phyloP scores from a whole-genome alignment of 2,797 vertebrate genomes.

The Ibycter americanus region DNA sequence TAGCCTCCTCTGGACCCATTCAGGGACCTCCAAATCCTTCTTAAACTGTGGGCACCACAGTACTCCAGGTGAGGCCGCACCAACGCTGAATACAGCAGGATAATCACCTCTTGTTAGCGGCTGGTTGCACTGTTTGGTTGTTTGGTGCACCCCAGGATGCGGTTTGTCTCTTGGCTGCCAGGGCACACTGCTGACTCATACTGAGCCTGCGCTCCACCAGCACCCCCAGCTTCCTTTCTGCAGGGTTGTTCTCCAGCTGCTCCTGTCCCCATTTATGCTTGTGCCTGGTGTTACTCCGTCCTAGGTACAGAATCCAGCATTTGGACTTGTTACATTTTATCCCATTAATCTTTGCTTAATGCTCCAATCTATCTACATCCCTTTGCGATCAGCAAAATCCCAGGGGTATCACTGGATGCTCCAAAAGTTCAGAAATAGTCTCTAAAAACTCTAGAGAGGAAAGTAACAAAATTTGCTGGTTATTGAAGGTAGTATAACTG shows the following conservation, averaged over 20 bases:
- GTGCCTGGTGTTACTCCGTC: not conserved
- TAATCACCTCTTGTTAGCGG: not conserved
- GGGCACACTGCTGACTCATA: not conserved
- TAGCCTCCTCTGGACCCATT: fast-evolving
- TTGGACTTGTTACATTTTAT: not conserved
- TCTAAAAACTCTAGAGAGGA: not conserved
- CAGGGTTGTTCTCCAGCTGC: not conserved
- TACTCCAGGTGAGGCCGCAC: not conserved
- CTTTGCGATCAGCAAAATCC: not conserved
- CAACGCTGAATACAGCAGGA: not conserved
- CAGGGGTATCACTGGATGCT: not conserved
- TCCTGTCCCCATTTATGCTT: not conserved
- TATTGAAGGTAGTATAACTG: not conserved
- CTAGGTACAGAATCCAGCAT: not conserved
- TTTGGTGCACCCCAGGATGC: not conserved
- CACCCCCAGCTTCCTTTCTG: not conserved
- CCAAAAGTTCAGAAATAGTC: not conserved
- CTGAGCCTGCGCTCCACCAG: not conserved
- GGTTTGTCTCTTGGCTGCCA: not conserved
- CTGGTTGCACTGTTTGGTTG: not conserved
- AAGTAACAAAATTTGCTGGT: not conserved
- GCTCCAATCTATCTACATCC: not conserved
- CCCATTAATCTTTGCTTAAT: not conserved
- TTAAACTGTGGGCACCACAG: no score
- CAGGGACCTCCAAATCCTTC: not conserved